These are phyloP conservation scores for Fistularia commersonii DNA, from an alignment of 2,797 vertebrate species.

Conservation along the genomic window DNA sequence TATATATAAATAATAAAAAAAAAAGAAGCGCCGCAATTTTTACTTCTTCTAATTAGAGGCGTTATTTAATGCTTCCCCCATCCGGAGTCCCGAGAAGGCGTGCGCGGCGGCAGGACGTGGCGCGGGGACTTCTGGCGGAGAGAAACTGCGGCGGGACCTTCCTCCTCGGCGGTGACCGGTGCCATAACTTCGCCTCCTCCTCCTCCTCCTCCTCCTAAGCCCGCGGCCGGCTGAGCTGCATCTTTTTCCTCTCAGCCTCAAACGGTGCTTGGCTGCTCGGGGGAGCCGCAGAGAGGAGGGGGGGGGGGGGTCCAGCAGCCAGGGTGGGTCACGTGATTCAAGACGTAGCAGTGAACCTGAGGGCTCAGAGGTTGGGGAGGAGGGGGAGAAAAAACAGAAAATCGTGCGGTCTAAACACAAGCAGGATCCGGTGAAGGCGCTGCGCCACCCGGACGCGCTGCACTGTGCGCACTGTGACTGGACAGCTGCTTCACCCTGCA, in stretches of 20 bases:
- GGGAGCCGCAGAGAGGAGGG: constrained; percentile 38
- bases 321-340: constrained; percentile 67
- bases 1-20: no score
- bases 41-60: constrained; percentile 33
- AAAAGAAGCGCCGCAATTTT: neutral
- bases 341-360: constrained; percentile 39
- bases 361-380: constrained; percentile 4
- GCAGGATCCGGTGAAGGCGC: constrained; percentile 13
- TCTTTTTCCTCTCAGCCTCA: constrained; percentile 43
- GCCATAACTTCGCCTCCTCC: constrained; percentile 61
- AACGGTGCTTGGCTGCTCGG: constrained; percentile 27
- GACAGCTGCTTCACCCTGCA: no score
- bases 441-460: constrained; percentile 19
- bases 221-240: constrained; percentile 31
- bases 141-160: constrained; percentile 28
- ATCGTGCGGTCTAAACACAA: constrained; percentile 34
- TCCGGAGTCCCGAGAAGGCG: constrained; percentile 36
- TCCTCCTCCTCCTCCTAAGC: neutral
- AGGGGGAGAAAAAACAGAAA: neutral
- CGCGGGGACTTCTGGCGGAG: constrained; percentile 13
- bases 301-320: constrained; percentile 18
- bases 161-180: constrained; percentile 27
- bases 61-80: constrained; percentile 27
- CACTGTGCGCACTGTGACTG: no score
- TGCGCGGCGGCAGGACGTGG: constrained; percentile 23